Evolutionary conservation across 1,140 invertebrate genomes (phyloP).

Genomic region (Bicyclus anynana): DNA sequence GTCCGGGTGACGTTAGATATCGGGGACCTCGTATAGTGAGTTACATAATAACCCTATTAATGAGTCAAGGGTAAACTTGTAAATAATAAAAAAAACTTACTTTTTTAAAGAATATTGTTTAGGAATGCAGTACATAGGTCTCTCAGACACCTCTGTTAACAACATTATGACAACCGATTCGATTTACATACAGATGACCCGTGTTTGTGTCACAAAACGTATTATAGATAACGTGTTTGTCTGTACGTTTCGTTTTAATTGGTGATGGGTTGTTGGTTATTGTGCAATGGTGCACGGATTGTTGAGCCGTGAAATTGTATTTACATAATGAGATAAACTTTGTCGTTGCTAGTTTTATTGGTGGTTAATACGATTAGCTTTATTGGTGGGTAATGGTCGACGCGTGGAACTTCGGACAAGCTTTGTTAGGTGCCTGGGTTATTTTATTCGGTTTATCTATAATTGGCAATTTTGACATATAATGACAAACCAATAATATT

Average conservation of each 20-base stretch:
- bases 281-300: conserved; percentile 16
- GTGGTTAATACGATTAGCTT: conserved; percentile 26
- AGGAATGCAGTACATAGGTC: no score
- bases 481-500: no score
- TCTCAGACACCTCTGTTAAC: not conserved
- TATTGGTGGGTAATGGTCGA: conserved; percentile 18
- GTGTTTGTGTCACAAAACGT: not conserved
- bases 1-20: no score
- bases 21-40: no score
- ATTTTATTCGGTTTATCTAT: no score
- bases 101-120: no score
- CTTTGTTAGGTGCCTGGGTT: no score
- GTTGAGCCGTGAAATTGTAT: conserved; percentile 31
- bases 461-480: no score
- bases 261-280: conserved; percentile 15
- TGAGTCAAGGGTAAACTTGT: no score
- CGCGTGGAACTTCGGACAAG: not conserved
- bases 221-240: conserved; percentile 5
- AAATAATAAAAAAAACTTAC: no score
- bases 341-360: conserved; percentile 19
- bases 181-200: conserved; percentile 5
- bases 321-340: conserved; percentile 43
- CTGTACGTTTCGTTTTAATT: conserved; percentile 8
- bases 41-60: no score
- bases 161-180: conserved; percentile 1